Conservation (phyloP, 2,888 invertebrate species). For the Eutolmus rufibarbis region DNA sequence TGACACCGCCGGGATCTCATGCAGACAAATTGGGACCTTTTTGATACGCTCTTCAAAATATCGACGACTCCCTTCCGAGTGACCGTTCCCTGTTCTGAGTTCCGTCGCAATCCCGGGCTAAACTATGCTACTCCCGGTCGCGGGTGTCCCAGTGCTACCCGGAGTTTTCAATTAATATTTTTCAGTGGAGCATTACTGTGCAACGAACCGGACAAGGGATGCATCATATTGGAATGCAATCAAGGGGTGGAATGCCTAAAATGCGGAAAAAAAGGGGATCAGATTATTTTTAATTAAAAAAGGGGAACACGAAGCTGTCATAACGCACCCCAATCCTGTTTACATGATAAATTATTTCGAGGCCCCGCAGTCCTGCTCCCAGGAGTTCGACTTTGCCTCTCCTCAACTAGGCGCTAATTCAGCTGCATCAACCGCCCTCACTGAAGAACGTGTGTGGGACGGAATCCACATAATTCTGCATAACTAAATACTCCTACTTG, state of each 20-base stretch:
- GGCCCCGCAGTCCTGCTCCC: not conserved
- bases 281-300: conserved; percentile 26
- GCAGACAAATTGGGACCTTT: not conserved
- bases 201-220: not conserved
- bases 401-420: not conserved
- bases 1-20: not conserved
- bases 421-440: not conserved
- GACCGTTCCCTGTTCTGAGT: too few species aligned
- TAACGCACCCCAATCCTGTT: not conserved
- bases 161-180: conserved; percentile 1
- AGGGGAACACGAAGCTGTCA: not conserved
- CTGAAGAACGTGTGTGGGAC: not conserved
- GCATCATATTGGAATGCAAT: not conserved
- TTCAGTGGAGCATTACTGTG: not conserved
- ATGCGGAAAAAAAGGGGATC: not conserved
- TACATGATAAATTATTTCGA: not conserved
- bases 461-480: conserved; percentile 28
- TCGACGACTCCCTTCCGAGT: not conserved
- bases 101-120: not conserved
- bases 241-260: conserved; percentile 3
- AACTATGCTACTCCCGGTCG: not conserved
- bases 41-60: not conserved
- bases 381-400: not conserved
- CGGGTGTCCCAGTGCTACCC: not conserved
- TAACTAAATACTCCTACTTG: conserved; percentile 8